These are phyloP conservation scores for Dorcus parallelipipedus DNA, from an alignment of 2,888 invertebrate species.

Conservation along the genomic window DNA sequence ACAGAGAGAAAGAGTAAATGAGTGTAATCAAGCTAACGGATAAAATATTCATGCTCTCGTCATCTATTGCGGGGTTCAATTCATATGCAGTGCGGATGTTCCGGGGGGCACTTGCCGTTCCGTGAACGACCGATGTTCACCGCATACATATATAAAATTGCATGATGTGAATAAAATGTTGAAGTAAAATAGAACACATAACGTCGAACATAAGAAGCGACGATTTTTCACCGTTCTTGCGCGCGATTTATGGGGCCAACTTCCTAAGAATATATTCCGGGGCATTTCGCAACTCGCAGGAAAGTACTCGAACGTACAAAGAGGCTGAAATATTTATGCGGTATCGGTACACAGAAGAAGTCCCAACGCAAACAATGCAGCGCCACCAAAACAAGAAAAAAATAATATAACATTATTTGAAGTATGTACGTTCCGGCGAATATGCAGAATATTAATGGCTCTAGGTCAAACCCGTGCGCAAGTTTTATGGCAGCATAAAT, in stretches of 20 bases:
- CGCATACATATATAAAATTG: constrained; percentile 34
- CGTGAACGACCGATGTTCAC: constrained; percentile 36
- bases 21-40: constrained; percentile 6
- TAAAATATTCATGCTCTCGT: constrained; percentile 32
- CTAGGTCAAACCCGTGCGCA: neutral
- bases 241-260: constrained; percentile 3
- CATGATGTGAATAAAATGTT: constrained; percentile 37
- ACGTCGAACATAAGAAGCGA: constrained; percentile 4
- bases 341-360: too few species aligned
- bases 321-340: too few species aligned
- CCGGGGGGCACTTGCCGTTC: constrained; percentile 34
- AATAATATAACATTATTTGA: too few species aligned
- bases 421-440: too few species aligned
- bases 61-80: constrained; percentile 29
- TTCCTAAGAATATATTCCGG: neutral
- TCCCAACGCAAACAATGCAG: too few species aligned
- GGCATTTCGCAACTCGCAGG: neutral
- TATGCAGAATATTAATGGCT: too few species aligned
- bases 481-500: neutral
- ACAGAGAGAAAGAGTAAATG: neutral
- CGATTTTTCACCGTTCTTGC: constrained; percentile 4
- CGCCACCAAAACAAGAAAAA: too few species aligned
- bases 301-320: too few species aligned
- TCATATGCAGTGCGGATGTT: constrained; percentile 36
- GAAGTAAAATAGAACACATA: constrained; percentile 22